Evolutionary conservation across 2,797 vertebrate genomes (phyloP), one percentile per base, ranked within the genome.

Genomic region (Spinus olivaceus): DNA sequence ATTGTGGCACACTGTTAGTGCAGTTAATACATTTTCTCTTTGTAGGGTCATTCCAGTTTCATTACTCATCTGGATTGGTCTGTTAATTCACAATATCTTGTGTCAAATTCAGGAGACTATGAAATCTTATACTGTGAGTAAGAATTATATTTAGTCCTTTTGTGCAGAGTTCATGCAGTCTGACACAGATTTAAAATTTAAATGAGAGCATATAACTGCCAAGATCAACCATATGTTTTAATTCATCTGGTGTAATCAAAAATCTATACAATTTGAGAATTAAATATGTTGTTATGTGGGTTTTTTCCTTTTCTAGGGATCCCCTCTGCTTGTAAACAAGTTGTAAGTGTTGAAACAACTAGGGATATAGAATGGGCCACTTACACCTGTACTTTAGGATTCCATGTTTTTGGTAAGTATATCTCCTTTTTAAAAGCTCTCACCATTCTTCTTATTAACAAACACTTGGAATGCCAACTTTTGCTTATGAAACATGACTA

Each of bases 31-130:
- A 54, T 66, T 71, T 91, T 92, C 80, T 95, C 81, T 74, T 80
- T 86, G 2, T 97, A 99, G 99, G 99, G 99, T 96, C 99, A 99
- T 97, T 99, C 99, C 90, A 99, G 99, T 96, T 99, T 99, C 97
- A 99, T 99, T 95, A 99, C 99, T 80, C 99, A 99, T 94, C 97
- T 99, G 97, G 99, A 99, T 97, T 99, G 99, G 99, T 99, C 99
- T 14, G 97, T 98, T 95, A 99, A 99, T 97, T 99, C 99, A 5
- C 99, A 99, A 39, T 99, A 99, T 97, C 98, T 99, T 73, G 98
- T 99, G 84, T 99, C 99, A 41, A 99, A 99, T 97, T 99, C 99
- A 46, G 99, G 99, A 81, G 99, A 99, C 97, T 99, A 99, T 63
- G 99, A 99, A 97, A 99, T 99, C 94, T 98, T 99, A 42, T 99